Evolutionary conservation across 2,888 invertebrate species (phyloP).

Genomic region (Drosophila monieri): DNA sequence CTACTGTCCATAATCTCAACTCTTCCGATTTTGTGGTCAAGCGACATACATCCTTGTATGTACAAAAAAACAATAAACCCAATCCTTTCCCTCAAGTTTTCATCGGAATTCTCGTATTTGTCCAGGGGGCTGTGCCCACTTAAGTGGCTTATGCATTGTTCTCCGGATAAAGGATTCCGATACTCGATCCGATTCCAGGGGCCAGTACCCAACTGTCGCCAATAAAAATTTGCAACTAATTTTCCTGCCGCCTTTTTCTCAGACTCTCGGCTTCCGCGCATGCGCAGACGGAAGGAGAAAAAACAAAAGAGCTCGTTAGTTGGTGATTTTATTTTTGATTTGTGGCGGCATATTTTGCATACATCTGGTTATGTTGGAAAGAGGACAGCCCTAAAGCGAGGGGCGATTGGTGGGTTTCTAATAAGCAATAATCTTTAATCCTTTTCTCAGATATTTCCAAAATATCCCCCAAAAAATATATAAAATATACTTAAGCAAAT

Average conservation of each 20-base stretch:
- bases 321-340: slow-evolving; percentile 75
- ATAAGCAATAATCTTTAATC: too few relatives aligned
- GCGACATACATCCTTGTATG: neutral
- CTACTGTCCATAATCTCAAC: slow-evolving; percentile 33
- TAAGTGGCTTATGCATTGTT: slow-evolving; percentile 66
- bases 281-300: slow-evolving; percentile 55
- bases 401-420: slow-evolving; percentile 27
- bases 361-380: slow-evolving; percentile 46
- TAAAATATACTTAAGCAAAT: neutral
- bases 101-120: slow-evolving; percentile 41
- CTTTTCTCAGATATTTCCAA: neutral
- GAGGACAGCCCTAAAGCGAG: slow-evolving; percentile 59
- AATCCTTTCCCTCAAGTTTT: slow-evolving; percentile 49
- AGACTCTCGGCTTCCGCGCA: slow-evolving; percentile 59
- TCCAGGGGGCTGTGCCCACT: slow-evolving; percentile 63
- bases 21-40: slow-evolving; percentile 68
- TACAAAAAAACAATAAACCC: slow-evolving; percentile 28
- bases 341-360: slow-evolving; percentile 77
- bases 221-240: slow-evolving; percentile 73
- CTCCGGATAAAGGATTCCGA: neutral
- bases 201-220: slow-evolving; percentile 56
- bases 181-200: neutral
- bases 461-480: neutral
- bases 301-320: slow-evolving; percentile 56
- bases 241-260: slow-evolving; percentile 42